Conservation (phyloP, 2,797 vertebrate species). For the Liparis tanakae region DNA sequence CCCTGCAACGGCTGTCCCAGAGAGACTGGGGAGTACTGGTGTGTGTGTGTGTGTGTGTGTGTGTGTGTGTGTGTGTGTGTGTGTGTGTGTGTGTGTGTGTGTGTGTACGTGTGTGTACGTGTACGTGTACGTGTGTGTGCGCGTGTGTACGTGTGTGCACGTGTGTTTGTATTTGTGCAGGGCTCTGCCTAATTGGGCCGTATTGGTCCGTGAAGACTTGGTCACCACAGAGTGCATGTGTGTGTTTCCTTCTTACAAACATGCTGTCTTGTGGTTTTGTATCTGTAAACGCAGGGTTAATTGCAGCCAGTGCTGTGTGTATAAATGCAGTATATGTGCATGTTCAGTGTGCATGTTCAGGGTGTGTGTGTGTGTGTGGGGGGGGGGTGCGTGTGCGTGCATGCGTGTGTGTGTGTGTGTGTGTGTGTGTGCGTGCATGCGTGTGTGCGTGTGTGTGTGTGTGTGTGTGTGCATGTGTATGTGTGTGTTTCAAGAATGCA, state of each 20-base stretch:
- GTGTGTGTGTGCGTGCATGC: conserved; percentile 32
- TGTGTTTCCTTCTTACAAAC: conserved; percentile 72
- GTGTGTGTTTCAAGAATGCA: conserved; percentile 1
- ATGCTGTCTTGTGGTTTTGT: conserved; percentile 80
- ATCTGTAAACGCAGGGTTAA: conserved; percentile 76
- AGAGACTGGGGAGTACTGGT: conserved; percentile 71
- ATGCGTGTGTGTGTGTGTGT: conserved; percentile 46
- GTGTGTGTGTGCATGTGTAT: conserved; percentile 32
- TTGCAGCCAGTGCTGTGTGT: conserved; percentile 68
- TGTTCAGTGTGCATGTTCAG: conserved; percentile 35
- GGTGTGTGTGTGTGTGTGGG: conserved; percentile 31
- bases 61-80: conserved; percentile 20
- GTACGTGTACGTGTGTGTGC: conserved; percentile 20
- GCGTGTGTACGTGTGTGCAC: conserved; percentile 19
- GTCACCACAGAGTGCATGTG: conserved; percentile 73
- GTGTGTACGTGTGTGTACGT: conserved; percentile 33
- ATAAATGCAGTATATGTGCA: conserved; percentile 50
- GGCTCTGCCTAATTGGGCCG: conserved; percentile 83
- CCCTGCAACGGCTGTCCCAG: conserved; percentile 74
- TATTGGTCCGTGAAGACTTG: conserved; percentile 77
- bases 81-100: conserved; percentile 27
- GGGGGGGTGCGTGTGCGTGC: conserved; percentile 20
- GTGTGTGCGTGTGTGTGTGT: conserved; percentile 40
- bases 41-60: conserved; percentile 23
- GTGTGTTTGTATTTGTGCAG: conserved; percentile 25